Conservation (phyloP, 2,888 invertebrate genomes). For the Cabera pusaria region DNA sequence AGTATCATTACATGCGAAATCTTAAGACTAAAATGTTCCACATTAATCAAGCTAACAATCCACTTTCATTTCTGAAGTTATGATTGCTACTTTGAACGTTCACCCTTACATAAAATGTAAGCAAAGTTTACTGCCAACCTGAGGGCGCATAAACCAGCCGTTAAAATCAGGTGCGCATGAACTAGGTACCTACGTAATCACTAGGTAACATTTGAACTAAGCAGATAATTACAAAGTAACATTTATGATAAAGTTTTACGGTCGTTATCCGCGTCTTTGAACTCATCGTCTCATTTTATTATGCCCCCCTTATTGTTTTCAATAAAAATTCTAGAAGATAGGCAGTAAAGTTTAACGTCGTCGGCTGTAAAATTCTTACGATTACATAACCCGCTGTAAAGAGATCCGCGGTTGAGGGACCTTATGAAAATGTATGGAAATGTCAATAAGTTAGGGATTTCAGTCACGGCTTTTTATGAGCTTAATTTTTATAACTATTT, state of each 20-base stretch:
- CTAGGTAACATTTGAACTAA: too few species aligned
- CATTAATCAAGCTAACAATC: too few species aligned
- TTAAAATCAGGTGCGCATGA: conserved; percentile 25
- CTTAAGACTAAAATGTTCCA: too few species aligned
- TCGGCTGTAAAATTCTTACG: conserved; percentile 48
- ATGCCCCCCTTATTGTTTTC: conserved; percentile 69
- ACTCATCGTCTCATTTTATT: conserved; percentile 62
- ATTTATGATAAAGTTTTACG: conserved; percentile 39
- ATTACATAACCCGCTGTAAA: conserved; percentile 46
- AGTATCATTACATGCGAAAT: too few species aligned
- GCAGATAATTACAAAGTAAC: conserved; percentile 32
- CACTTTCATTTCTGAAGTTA: conserved; percentile 1
- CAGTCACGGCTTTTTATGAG: conserved; percentile 10
- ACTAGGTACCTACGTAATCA: too few species aligned
- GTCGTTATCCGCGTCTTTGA: conserved; percentile 35
- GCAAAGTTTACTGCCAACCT: conserved; percentile 22
- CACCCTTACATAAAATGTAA: conserved; percentile 19
- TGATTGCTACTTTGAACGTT: conserved; percentile 4
- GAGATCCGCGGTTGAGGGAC: conserved; percentile 33
- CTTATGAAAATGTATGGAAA: conserved; percentile 20
- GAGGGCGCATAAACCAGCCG: conserved; percentile 1
- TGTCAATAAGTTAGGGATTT: conserved; percentile 18
- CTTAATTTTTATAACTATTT: conserved; percentile 3
- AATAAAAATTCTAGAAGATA: conserved; percentile 72
- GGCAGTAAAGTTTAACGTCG: conserved; percentile 64